These are phyloP conservation scores for Nysson spinosus DNA, from an alignment of 2,888 invertebrate genomes.

Conservation along the genomic window DNA sequence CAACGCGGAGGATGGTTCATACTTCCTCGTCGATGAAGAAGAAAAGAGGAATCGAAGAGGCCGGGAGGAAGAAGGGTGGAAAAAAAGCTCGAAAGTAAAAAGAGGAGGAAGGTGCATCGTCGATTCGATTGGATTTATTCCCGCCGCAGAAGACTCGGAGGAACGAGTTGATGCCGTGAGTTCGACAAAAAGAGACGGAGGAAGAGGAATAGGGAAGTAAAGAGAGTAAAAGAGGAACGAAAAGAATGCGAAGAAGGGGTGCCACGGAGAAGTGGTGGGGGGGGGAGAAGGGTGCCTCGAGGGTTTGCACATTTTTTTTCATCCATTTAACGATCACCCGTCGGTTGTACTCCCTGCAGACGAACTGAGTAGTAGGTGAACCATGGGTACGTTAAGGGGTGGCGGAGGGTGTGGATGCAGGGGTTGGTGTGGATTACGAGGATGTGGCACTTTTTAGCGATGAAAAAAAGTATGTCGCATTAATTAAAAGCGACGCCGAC, in stretches of 20 bases:
- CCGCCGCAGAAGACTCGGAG: slow-evolving; percentile 26
- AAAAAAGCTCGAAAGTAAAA: slow-evolving; percentile 8
- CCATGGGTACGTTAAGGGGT: too few species aligned
- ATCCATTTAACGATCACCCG: slow-evolving; percentile 59
- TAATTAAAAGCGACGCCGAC: slow-evolving; percentile 71
- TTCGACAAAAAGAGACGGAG: slow-evolving; percentile 23
- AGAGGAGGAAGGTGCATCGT: slow-evolving; percentile 31
- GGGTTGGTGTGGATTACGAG: slow-evolving; percentile 57
- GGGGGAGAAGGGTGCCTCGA: slow-evolving; percentile 39
- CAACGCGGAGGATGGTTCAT: slow-evolving; percentile 9
- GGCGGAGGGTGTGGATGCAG: slow-evolving; percentile 11
- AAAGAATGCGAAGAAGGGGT: slow-evolving; percentile 22
- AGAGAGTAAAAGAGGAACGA: slow-evolving; percentile 24
- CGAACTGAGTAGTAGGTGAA: slow-evolving; percentile 17
- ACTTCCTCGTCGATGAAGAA: slow-evolving; percentile 21
- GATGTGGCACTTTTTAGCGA: slow-evolving; percentile 68
- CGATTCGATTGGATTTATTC: slow-evolving; percentile 48
- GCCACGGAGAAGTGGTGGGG: not conserved
- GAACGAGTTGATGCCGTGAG: slow-evolving; percentile 18
- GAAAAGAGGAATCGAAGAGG: slow-evolving; percentile 3
- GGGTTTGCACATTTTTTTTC: slow-evolving; percentile 46
- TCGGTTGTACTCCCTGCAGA: slow-evolving; percentile 42
- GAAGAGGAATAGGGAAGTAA: not conserved
- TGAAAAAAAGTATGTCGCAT: slow-evolving; percentile 74
- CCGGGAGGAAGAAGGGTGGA: not conserved